Evolutionary conservation across 2,113 vertebrate species (phyloP).

Genomic region (Rattus rattus): DNA sequence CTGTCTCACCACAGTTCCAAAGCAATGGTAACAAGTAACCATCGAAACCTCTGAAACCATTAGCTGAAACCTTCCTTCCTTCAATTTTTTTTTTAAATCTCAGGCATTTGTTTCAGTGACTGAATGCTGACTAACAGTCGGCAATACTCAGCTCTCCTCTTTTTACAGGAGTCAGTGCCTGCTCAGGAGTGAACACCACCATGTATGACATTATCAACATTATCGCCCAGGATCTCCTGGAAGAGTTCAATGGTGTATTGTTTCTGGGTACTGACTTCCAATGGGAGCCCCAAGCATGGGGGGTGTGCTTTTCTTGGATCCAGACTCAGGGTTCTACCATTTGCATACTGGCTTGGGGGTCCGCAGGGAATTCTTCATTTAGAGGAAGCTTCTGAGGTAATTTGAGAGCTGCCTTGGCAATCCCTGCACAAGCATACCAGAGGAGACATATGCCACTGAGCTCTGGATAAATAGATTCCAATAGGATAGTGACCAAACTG

Average conservation of each 20-base stretch:
- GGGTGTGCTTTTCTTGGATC: neutral
- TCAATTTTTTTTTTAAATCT: neutral
- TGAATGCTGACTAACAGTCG: neutral
- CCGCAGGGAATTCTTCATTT: neutral
- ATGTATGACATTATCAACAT: neutral
- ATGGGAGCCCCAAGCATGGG: neutral
- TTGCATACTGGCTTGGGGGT: neutral
- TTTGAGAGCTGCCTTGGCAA: neutral
- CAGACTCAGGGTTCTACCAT: neutral
- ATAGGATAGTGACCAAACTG: neutral
- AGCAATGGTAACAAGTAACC: neutral
- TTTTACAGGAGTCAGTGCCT: neutral
- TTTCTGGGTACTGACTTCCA: neutral
- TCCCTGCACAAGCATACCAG: neutral
- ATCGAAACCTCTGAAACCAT: neutral
- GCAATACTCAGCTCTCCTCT: neutral
- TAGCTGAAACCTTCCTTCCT: neutral
- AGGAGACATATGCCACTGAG: neutral
- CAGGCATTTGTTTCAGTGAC: neutral
- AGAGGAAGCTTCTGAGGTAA: neutral
- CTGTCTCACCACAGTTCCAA: neutral
- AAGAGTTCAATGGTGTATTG: neutral
- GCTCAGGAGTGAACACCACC: neutral
- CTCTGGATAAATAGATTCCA: neutral
- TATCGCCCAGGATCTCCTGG: neutral